phyloP scores from a whole-genome alignment of 1,140 invertebrate species.

The Pachypsylla venusta region DNA sequence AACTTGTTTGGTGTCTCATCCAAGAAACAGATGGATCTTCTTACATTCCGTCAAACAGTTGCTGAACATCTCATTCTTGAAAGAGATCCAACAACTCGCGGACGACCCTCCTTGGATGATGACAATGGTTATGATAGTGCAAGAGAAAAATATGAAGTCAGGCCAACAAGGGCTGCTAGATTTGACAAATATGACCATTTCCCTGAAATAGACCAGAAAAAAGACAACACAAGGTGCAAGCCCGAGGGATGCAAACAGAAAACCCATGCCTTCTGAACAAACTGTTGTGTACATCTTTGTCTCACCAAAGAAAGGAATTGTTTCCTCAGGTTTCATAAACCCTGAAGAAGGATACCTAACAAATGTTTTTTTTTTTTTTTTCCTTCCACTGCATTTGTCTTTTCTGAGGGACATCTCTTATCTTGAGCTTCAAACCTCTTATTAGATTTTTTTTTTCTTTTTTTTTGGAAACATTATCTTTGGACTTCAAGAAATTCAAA shows the following conservation, averaged over 20 bases:
- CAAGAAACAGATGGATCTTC: conserved; percentile 4
- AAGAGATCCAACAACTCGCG: background rate
- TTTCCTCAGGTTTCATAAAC: background rate
- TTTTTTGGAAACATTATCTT: no score
- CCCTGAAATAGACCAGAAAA: background rate
- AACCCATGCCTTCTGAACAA: background rate
- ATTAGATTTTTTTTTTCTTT: no score
- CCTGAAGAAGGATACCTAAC: background rate
- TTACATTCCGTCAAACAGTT: background rate
- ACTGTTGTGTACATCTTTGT: background rate
- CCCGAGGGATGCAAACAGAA: background rate
- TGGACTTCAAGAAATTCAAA: no score
- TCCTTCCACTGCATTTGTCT: no score
- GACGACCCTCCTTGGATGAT: background rate
- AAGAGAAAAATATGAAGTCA: background rate
- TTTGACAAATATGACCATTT: background rate
- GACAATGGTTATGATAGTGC: background rate
- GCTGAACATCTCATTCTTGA: background rate
- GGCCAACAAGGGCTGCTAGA: background rate
- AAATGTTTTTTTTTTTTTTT: no score
- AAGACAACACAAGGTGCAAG: background rate
- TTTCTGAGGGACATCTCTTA: no score
- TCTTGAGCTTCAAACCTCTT: no score
- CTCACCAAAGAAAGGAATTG: background rate
- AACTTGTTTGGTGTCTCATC: background rate